Conservation (phyloP, 2,797 vertebrate species). For the Stomatorhinus walkeri region DNA sequence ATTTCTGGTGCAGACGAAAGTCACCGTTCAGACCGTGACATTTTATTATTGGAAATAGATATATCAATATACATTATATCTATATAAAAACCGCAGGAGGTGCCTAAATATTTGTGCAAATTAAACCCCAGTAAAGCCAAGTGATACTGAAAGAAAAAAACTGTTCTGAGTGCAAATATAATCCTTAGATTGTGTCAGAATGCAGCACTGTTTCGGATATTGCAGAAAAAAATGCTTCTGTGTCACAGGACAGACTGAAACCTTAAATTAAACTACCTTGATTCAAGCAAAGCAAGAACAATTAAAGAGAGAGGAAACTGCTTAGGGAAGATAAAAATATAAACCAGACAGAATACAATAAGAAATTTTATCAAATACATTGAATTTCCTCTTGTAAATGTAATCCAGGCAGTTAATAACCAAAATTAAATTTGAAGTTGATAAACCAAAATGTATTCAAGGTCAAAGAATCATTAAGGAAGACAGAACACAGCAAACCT, state of each 20-base stretch:
- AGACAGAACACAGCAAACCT: not conserved
- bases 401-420: not conserved
- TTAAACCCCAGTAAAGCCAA: not conserved
- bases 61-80: not conserved
- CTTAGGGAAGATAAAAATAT: not conserved
- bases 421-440: not conserved
- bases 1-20: not conserved
- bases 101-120: not conserved
- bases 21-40: not conserved
- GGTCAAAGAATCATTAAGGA: not conserved
- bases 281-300: not conserved
- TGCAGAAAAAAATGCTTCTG: not conserved
- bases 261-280: not conserved
- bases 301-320: not conserved
- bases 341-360: not conserved
- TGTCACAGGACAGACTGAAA: not conserved
- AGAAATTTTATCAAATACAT: not conserved
- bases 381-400: constrained; percentile 2
- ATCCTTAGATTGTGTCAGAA: not conserved
- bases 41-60: not conserved
- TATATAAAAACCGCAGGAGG: not conserved
- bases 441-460: not conserved
- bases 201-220: not conserved
- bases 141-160: not conserved
- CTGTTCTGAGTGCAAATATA: not conserved